Evolutionary conservation across 2,797 vertebrate genomes (phyloP).

Genomic region (Coccyzus lansbergi): DNA sequence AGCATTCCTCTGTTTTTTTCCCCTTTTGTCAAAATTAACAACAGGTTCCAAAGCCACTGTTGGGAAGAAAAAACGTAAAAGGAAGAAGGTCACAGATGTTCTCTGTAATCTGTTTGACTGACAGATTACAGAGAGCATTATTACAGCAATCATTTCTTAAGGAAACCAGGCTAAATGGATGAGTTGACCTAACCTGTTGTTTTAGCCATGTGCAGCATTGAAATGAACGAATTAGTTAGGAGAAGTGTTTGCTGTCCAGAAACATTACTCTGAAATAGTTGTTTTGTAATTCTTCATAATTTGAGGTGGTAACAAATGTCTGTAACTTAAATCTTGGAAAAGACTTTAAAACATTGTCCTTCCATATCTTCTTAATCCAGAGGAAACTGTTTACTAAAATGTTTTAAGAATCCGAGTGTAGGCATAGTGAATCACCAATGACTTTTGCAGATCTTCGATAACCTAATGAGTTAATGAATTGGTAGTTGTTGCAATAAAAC

Average conservation of each 20-base stretch:
- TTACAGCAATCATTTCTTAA: neutral
- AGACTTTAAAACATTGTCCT: neutral
- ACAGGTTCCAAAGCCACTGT: neutral
- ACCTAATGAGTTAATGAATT: neutral
- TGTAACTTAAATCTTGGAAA: neutral
- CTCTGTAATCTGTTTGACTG: too few relatives aligned
- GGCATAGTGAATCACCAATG: neutral
- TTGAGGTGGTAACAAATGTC: neutral
- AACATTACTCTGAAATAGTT: neutral
- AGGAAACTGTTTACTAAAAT: neutral
- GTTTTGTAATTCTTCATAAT: neutral
- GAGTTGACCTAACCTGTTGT: neutral
- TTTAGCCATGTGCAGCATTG: neutral
- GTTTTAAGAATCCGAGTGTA: neutral
- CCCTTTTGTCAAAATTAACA: neutral
- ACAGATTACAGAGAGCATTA: neutral
- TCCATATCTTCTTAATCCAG: neutral
- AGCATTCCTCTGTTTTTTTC: neutral
- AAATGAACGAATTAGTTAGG: neutral
- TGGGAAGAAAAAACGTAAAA: neutral
- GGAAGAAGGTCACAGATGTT: neutral
- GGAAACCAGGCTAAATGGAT: neutral
- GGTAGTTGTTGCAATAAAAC: neutral
- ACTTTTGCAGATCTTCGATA: neutral
- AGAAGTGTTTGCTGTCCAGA: neutral